Evolutionary conservation across 2,113 vertebrate genomes (phyloP).

Genomic region (Bufo gargarizans): DNA sequence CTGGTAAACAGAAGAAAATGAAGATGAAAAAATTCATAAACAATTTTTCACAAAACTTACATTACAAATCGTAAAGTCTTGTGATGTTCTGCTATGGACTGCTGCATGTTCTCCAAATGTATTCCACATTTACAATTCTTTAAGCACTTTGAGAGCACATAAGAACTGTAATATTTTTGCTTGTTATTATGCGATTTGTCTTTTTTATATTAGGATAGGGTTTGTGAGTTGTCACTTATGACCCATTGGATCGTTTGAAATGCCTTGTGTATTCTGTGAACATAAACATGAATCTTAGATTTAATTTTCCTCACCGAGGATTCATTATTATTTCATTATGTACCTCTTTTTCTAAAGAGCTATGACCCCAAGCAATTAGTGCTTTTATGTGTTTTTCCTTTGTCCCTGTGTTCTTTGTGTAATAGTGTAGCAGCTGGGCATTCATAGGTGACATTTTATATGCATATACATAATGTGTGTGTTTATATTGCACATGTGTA

Average conservation of each 20-base stretch:
- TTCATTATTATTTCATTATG: slow-evolving; percentile 43
- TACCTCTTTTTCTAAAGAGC: slow-evolving; percentile 34
- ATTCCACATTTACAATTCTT: slow-evolving; percentile 3
- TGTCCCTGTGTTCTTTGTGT: slow-evolving; percentile 28
- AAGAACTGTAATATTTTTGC: not conserved
- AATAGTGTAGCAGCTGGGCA: slow-evolving; percentile 21
- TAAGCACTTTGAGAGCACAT: not conserved
- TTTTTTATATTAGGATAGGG: slow-evolving; percentile 4
- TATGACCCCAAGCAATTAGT: slow-evolving; percentile 35
- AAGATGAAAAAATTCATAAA: not conserved
- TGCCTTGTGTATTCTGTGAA: slow-evolving; percentile 18
- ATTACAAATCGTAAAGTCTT: not conserved
- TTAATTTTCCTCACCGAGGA: slow-evolving; percentile 31
- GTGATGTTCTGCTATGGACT: not conserved
- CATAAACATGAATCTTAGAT: slow-evolving; percentile 41
- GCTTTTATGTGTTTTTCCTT: slow-evolving; percentile 42
- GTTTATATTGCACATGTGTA: not conserved
- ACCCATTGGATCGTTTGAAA: not conserved
- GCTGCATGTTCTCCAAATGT: not conserved
- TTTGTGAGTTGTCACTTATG: not conserved
- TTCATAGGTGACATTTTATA: slow-evolving; percentile 24
- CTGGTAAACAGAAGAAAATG: not conserved
- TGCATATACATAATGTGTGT: slow-evolving; percentile 13
- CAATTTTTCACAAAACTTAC: not conserved
- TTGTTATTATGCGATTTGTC: not conserved